These are phyloP conservation scores for Rhagonycha lutea DNA, from an alignment of 2,888 invertebrate species.

Conservation along the genomic window DNA sequence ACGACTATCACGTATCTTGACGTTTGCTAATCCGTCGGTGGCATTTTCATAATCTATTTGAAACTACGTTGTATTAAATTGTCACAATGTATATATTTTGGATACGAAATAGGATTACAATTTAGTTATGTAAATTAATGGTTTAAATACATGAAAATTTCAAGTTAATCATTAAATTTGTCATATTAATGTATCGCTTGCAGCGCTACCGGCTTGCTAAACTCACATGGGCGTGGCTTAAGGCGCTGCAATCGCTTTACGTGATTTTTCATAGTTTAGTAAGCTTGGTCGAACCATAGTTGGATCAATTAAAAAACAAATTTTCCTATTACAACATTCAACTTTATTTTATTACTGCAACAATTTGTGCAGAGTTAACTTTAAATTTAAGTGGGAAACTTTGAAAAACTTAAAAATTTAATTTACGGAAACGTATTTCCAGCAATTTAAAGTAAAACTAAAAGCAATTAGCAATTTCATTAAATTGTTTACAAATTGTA, in stretches of 20 bases:
- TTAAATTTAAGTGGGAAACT: background rate
- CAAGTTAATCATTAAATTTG: background rate
- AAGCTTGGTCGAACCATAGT: background rate
- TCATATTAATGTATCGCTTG: background rate
- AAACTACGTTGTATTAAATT: conserved; percentile 43
- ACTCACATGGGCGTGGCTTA: background rate
- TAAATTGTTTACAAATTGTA: conserved; percentile 35
- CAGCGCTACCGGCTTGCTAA: background rate
- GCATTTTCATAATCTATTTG: conserved; percentile 44
- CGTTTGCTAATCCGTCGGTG: conserved; percentile 42
- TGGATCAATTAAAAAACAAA: background rate
- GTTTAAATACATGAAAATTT: background rate
- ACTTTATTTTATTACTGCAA: background rate
- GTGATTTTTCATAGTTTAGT: too few species aligned
- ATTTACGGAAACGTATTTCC: background rate
- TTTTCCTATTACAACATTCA: background rate
- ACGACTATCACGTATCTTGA: conserved; percentile 35
- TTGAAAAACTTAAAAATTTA: background rate
- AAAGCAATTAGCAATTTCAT: conserved; percentile 11
- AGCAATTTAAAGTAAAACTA: background rate
- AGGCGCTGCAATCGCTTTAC: background rate
- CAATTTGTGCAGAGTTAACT: background rate
- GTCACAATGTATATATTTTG: conserved; percentile 38
- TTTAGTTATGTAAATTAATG: background rate
- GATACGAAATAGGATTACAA: background rate